These are phyloP conservation scores for Microtus oregoni DNA, from an alignment of 2,113 vertebrate genomes.

Conservation along the genomic window DNA sequence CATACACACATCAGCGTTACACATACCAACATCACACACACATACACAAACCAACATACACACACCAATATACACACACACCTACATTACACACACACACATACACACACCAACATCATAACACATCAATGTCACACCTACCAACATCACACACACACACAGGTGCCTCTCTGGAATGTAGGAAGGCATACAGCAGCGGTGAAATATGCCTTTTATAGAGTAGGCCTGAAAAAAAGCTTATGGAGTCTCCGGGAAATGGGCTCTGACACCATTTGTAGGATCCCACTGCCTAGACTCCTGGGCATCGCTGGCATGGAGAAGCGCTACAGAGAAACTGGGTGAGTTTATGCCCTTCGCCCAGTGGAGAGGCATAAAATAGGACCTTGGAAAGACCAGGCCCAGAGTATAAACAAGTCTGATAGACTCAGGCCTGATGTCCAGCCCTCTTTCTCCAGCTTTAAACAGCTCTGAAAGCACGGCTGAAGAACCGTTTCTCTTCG, in stretches of 20 bases:
- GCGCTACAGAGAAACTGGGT: neutral
- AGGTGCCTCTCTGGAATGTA: neutral
- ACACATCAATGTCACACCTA: no score
- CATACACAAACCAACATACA: neutral
- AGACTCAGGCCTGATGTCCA: neutral
- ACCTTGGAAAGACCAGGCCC: neutral
- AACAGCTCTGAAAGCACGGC: no score
- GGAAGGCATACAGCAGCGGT: neutral
- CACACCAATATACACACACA: no score
- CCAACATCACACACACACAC: neutral
- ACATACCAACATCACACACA: no score
- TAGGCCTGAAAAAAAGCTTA: neutral
- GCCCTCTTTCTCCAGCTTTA: no score
- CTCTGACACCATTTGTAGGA: neutral
- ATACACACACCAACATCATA: neutral
- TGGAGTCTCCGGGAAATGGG: neutral
- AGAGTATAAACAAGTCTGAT: neutral
- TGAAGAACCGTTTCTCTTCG: neutral
- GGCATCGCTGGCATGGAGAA: rapidly evolving
- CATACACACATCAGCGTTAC: no score
- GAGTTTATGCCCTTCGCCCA: neutral
- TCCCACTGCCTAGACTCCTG: neutral
- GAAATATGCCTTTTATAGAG: neutral
- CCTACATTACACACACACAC: no score
- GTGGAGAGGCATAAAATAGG: neutral